phyloP scores from a whole-genome alignment of 2,797 vertebrate genomes.

The Myotis daubentonii region DNA sequence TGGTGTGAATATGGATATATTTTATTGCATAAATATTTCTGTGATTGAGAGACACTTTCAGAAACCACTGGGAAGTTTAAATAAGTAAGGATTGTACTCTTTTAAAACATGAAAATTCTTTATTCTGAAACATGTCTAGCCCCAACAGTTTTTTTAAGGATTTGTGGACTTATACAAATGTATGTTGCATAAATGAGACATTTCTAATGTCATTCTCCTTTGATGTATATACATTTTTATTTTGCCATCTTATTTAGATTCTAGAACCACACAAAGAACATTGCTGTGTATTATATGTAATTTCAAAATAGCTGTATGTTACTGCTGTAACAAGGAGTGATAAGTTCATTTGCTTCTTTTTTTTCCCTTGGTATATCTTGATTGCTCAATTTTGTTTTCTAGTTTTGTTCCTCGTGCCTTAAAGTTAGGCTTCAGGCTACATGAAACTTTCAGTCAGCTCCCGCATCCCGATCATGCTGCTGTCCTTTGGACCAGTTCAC shows the following conservation, averaged over 20 bases:
- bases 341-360: constrained; percentile 48
- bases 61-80: background rate
- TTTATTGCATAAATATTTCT: constrained; percentile 5
- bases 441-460: background rate
- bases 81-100: background rate
- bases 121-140: background rate
- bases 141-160: background rate
- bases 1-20: background rate
- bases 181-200: background rate
- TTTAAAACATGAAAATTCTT: background rate
- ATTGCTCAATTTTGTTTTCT: background rate
- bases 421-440: background rate
- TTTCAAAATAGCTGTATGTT: constrained; percentile 14
- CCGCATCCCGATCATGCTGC: background rate
- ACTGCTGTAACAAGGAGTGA: background rate
- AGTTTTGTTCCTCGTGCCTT: constrained; percentile 28
- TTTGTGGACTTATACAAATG: background rate
- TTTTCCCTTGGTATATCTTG: background rate
- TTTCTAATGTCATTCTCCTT: background rate
- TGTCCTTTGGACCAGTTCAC: background rate
- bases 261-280: background rate
- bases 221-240: background rate
- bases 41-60: background rate
- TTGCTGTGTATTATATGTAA: constrained; percentile 15
- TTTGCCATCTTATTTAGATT: background rate